Evolutionary conservation across 2,888 invertebrate species (phyloP).

Genomic region (Neria commutata): DNA sequence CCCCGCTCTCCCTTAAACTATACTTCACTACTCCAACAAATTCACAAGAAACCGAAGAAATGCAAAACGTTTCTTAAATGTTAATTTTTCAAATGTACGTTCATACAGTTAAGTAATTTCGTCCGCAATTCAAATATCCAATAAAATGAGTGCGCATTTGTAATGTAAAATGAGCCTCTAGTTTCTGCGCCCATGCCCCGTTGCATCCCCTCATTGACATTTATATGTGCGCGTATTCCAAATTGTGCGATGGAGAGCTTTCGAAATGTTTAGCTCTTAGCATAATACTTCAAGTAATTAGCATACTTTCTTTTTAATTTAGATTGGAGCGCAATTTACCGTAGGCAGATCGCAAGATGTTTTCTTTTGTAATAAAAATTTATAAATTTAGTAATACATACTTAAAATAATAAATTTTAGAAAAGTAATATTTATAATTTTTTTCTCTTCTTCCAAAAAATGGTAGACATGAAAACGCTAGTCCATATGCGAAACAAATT

Average conservation of each 20-base stretch:
- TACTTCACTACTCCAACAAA: slow-evolving; percentile 14
- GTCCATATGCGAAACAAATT: slow-evolving; percentile 9
- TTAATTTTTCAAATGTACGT: not conserved
- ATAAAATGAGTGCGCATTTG: too few relatives aligned
- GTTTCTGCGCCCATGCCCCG: too few relatives aligned
- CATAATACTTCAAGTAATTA: too few relatives aligned
- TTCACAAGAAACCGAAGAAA: slow-evolving; percentile 26
- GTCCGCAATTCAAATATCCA: too few relatives aligned
- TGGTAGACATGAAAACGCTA: not conserved
- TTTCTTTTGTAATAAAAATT: slow-evolving; percentile 56
- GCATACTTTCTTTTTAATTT: not conserved
- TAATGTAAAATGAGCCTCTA: too few relatives aligned
- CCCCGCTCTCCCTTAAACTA: slow-evolving; percentile 30
- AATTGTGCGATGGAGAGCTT: too few relatives aligned
- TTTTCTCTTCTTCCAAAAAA: too few relatives aligned
- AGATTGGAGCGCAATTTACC: slow-evolving; percentile 21
- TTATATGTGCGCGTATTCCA: too few relatives aligned
- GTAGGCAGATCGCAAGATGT: slow-evolving; percentile 26
- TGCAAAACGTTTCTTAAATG: not conserved
- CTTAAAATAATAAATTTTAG: slow-evolving; percentile 54
- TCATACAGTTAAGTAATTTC: too few relatives aligned
- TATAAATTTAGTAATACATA: slow-evolving; percentile 47
- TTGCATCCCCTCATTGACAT: too few relatives aligned
- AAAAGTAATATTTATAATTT: slow-evolving; percentile 9
- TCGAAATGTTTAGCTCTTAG: too few relatives aligned